These are phyloP conservation scores for Panthera leo DNA, from an alignment of 2,113 vertebrate genomes.

Conservation along the genomic window DNA sequence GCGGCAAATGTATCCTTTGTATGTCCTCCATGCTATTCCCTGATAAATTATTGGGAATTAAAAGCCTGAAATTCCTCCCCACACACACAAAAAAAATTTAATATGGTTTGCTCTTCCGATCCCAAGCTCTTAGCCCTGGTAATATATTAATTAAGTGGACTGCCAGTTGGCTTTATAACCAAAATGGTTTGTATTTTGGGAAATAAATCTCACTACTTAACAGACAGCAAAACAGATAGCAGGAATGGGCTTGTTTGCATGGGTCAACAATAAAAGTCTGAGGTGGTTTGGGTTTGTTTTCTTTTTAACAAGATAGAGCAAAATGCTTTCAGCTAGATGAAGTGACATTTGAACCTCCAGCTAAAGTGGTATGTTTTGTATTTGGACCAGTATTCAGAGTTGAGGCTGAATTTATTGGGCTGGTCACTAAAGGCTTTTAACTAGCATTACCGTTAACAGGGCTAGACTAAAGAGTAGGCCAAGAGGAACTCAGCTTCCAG, in stretches of 20 bases:
- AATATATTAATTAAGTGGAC: conserved; percentile 36
- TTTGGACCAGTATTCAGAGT: neutral
- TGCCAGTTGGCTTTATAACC: neutral
- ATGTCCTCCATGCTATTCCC: neutral
- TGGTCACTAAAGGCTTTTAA: conserved; percentile 7
- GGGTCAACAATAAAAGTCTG: neutral
- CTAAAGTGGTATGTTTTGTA: neutral
- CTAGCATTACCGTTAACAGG: neutral
- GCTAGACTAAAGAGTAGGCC: neutral
- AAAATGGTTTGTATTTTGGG: conserved; percentile 44
- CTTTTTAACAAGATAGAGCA: neutral
- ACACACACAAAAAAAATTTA: neutral
- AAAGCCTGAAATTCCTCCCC: neutral
- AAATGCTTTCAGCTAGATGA: neutral
- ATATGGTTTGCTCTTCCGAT: conserved; percentile 23
- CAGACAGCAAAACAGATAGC: neutral
- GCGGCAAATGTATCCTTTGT: conserved; percentile 37
- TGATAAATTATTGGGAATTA: conserved; percentile 4
- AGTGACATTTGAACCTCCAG: neutral
- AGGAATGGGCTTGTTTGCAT: neutral
- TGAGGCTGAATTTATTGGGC: neutral
- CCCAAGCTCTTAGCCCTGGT: conserved; percentile 20
- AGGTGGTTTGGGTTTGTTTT: neutral
- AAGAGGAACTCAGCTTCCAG: neutral
- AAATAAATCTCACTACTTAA: conserved; percentile 30